A percentile compares a stretch with the other conserved stretches of the same genome.
Evolutionary conservation across 2,797 vertebrate genomes (phyloP).

Genomic region (Protonibea diacanthus): DNA sequence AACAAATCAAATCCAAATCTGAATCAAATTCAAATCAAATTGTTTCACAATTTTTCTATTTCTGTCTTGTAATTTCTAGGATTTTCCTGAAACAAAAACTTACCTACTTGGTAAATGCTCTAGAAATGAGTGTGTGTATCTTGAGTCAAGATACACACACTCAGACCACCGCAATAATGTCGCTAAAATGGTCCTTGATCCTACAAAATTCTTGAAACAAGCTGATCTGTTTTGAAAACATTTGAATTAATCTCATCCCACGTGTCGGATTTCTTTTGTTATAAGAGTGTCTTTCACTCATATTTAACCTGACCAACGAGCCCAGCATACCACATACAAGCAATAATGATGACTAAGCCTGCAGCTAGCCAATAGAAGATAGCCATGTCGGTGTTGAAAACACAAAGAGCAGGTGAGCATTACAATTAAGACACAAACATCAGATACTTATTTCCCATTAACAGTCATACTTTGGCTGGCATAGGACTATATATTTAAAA

Average conservation of each 20-base stretch:
- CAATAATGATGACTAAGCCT: neutral
- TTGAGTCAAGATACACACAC: neutral
- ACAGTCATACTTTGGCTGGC: neutral
- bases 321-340: neutral
- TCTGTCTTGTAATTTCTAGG: neutral
- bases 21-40: neutral
- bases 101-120: neutral
- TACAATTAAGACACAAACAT: neutral
- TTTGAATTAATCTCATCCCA: neutral
- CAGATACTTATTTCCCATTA: neutral
- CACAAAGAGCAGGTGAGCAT: neutral
- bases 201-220: neutral
- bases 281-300: neutral
- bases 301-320: neutral
- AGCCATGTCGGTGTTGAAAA: neutral
- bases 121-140: neutral
- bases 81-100: neutral
- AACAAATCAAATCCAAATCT: neutral
- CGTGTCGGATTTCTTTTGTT: neutral
- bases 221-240: neutral
- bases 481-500: constrained; percentile 3
- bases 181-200: neutral
- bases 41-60: neutral
- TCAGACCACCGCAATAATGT: neutral
- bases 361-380: neutral